phyloP scores from a whole-genome alignment of 1,140 invertebrate genomes.

The Laupala kohalensis region DNA sequence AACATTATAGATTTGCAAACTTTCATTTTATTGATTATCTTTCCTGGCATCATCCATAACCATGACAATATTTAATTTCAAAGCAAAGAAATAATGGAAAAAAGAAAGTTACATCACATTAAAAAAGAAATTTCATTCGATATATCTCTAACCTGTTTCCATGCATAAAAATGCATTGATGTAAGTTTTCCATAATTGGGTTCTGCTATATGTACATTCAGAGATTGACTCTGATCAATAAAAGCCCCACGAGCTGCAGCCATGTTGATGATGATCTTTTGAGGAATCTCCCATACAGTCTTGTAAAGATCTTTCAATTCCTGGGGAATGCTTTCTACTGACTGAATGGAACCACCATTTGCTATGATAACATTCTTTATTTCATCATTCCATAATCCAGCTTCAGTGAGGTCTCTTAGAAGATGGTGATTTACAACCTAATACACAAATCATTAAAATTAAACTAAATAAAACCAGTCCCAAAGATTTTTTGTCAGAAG shows the following conservation, averaged over 20 bases:
- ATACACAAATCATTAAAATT: no score
- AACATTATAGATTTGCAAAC: neutral
- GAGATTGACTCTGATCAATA: constrained; percentile 96
- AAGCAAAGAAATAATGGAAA: no score
- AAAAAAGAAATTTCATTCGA: no score
- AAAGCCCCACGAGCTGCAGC: constrained; percentile 94
- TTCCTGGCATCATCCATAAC: no score
- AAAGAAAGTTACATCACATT: no score
- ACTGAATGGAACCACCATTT: constrained; percentile 82
- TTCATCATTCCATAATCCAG: constrained; percentile 85
- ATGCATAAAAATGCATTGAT: constrained; percentile 97
- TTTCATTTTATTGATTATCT: no score
- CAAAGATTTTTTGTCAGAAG: no score
- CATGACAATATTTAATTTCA: no score
- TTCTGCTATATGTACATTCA: constrained; percentile 93
- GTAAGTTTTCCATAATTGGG: constrained; percentile 88
- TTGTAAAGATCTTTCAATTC: constrained; percentile 88
- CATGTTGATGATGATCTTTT: constrained; percentile 91
- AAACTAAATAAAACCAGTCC: neutral
- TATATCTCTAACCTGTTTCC: constrained; percentile 62
- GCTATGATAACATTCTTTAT: constrained; percentile 93
- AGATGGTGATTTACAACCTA: constrained; percentile 95
- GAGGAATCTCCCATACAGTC: constrained; percentile 98
- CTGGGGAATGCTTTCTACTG: constrained; percentile 74
- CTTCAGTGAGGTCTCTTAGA: constrained; percentile 81